phyloP scores from a whole-genome alignment of 35 echinoderm and acorn worm species.

The Eucidaris tribuloides region DNA sequence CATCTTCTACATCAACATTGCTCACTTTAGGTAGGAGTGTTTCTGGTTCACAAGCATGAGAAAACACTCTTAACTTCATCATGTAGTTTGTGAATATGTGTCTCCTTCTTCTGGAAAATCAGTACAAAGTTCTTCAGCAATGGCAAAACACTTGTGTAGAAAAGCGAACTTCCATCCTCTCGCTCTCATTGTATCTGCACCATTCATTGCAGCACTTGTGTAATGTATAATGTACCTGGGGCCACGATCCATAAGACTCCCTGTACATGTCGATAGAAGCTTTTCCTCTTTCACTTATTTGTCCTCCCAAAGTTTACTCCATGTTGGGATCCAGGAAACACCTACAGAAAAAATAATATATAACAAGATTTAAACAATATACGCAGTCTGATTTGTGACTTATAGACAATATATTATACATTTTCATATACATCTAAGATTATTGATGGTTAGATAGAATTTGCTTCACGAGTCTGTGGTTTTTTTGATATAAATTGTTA shows the following conservation, averaged over 20 bases:
- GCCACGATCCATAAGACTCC: not conserved
- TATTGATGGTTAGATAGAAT: too few relatives aligned
- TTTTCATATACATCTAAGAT: not conserved
- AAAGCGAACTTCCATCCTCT: too few relatives aligned
- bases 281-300: not conserved
- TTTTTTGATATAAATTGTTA: too few relatives aligned
- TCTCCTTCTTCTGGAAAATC: constrained; percentile 38
- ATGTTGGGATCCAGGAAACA: not conserved
- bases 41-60: too few relatives aligned
- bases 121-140: constrained; percentile 43
- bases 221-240: not conserved
- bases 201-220: too few relatives aligned
- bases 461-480: too few relatives aligned
- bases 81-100: constrained; percentile 34
- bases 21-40: too few relatives aligned
- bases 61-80: too few relatives aligned
- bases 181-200: too few relatives aligned
- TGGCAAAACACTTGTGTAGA: too few relatives aligned
- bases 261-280: not conserved
- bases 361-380: not conserved
- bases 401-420: not conserved
- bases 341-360: not conserved
- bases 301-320: not conserved
- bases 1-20: too few relatives aligned
- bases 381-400: not conserved